These are phyloP conservation scores for Ornithoptera alexandrae DNA, from an alignment of 2,888 invertebrate species.

Conservation along the genomic window DNA sequence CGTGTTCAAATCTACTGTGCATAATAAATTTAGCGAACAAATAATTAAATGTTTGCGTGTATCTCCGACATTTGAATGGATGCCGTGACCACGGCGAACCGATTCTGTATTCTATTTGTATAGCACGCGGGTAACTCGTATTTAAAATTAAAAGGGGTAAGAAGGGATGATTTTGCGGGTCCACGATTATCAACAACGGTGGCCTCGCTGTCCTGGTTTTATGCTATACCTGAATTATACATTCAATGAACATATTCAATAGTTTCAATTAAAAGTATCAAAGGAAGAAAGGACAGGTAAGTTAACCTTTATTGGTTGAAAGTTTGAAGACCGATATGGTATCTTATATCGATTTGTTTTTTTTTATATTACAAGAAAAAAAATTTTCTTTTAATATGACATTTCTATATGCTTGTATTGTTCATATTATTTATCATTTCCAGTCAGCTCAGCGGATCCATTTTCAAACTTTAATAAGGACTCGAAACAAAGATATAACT, in stretches of 20 bases:
- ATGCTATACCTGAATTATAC: conserved; percentile 17
- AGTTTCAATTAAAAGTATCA: conserved; percentile 18
- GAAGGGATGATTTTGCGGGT: conserved; percentile 24
- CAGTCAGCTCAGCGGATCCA: neutral
- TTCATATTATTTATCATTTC: neutral
- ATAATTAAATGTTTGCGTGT: conserved; percentile 6
- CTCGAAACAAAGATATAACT: conserved; percentile 27
- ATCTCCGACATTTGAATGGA: conserved; percentile 6
- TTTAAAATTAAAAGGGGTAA: conserved; percentile 25
- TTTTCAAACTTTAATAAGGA: conserved; percentile 16
- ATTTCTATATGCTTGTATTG: neutral
- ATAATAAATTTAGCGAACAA: neutral
- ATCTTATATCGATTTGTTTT: neutral
- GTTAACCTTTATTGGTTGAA: neutral
- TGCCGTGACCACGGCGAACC: conserved; percentile 15
- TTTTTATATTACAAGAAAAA: neutral
- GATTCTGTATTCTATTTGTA: conserved; percentile 23
- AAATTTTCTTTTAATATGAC: no score
- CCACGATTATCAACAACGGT: conserved; percentile 13
- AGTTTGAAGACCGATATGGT: neutral
- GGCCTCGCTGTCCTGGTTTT: conserved; percentile 3
- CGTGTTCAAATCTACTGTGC: neutral
- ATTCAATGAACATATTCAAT: conserved; percentile 6
- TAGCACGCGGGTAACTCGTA: conserved; percentile 8
- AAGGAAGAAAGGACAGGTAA: neutral